Base-by-base conservation (phyloP, 64 coral and sea anemone genomes). In the Exaiptasia diaphana region DNA sequence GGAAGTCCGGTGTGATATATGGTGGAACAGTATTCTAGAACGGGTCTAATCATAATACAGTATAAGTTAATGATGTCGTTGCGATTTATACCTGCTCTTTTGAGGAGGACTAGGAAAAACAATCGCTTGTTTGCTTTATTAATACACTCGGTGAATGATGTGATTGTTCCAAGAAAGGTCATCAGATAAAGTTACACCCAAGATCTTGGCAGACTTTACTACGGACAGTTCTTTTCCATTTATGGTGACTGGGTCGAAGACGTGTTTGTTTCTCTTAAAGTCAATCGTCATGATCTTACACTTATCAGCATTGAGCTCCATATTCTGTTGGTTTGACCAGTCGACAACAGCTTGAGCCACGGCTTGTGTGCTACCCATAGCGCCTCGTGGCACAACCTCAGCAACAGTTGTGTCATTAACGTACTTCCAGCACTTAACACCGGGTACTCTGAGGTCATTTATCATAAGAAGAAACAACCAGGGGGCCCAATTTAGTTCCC, bases 241-340 rank as follows among this genome's bases (percentile, higher is more conserved):
- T 12, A 73, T 52, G 44, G 15, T 13, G 15, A 84, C 68, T 34
- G 81, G 65, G 15, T 59, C 50, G 23, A 73, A 84, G 8, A 17
- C 45, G 25, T 84, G 67, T 39, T 73, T 84, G 68, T 73, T 53
- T 39, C 36, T 84, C 81, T 84, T 84, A 55, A 84, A 84, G 35
- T 84, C 65, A n/a, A 84, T 73, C 0, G 14, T 73, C 81, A 84
- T 58, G 7, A 41, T 50, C 18, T 84, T 84, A 27, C 81, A 84
- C 67, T 72, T 84, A 27, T 73, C 81, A 22, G 65, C 50, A 36
- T 73, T 84, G 3, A 73, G 50, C 11, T 33, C 13, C 50, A 84
- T 53, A 1, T 54, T 71, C 11, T 83, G 48, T 33, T 83, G 17
- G 64, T 40, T 10, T 13, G 81, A 83, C 81, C 81, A 83, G 38